Percentiles rank a stretch among this genome's conserved stretches.
Conservation (phyloP, 1,140 invertebrate species). For the Aporrectodea caliginosa region DNA sequence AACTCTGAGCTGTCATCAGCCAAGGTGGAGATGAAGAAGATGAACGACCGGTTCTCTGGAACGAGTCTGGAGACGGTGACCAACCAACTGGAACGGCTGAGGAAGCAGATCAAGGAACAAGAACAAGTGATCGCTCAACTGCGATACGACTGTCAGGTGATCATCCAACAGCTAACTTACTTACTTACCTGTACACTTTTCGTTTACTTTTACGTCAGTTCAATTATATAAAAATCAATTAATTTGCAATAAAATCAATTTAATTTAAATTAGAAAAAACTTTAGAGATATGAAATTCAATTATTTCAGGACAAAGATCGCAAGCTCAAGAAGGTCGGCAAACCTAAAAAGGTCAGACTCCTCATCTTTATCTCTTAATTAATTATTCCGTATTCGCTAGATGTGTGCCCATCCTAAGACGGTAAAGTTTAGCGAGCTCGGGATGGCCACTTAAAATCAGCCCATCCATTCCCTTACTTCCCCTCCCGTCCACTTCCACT, state of each 20-base stretch:
- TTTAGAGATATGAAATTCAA: neutral
- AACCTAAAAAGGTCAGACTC: no score
- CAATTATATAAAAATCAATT: neutral
- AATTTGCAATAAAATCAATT: neutral
- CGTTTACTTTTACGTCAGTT: neutral
- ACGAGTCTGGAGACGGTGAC: neutral
- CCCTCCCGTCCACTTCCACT: no score
- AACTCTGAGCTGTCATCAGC: neutral
- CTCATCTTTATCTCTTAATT: no score
- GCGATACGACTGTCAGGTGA: neutral
- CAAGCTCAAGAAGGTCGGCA: neutral
- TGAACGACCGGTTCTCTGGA: neutral
- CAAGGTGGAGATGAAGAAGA: neutral
- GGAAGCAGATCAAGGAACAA: neutral
- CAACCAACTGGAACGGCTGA: neutral
- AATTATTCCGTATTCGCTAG: no score
- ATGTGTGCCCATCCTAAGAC: no score
- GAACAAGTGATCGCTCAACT: neutral
- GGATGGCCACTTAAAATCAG: no score
- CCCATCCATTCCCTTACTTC: no score
- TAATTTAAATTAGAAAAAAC: neutral
- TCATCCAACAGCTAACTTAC: neutral
- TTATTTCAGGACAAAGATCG: neutral
- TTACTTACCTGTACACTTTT: neutral
- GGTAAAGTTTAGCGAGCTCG: no score